phyloP scores from a whole-genome alignment of 1,140 invertebrate genomes.

The Hylaeus anthracinus region DNA sequence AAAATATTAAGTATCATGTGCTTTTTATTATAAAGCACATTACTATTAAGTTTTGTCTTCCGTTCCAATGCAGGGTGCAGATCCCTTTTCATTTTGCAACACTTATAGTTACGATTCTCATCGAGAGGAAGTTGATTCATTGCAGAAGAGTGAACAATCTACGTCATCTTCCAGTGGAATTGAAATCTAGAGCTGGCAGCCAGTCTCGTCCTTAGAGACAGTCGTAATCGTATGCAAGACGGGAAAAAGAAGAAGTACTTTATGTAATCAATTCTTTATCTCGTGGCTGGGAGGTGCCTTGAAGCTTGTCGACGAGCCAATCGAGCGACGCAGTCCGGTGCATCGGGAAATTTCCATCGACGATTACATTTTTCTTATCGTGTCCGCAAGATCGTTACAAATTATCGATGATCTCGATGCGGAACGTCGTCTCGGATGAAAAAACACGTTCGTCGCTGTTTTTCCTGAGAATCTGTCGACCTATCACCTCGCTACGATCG shows the following conservation, averaged over 20 bases:
- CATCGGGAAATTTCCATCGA: constrained; percentile 55
- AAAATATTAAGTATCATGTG: too few relatives aligned
- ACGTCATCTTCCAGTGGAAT: neutral
- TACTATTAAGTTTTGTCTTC: too few relatives aligned
- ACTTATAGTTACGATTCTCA: too few relatives aligned
- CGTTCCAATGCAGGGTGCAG: too few relatives aligned
- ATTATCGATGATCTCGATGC: constrained; percentile 33
- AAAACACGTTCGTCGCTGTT: neutral
- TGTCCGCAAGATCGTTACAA: constrained; percentile 36
- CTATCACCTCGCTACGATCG: constrained; percentile 33
- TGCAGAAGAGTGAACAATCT: too few relatives aligned
- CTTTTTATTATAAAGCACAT: too few relatives aligned
- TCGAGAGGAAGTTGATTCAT: too few relatives aligned
- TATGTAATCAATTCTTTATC: constrained; percentile 58
- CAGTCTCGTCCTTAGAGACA: neutral
- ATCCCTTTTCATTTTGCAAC: too few relatives aligned
- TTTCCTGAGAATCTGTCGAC: constrained; percentile 46
- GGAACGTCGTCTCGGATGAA: constrained; percentile 1
- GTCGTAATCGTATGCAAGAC: constrained; percentile 24
- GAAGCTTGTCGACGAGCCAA: constrained; percentile 35
- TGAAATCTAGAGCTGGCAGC: neutral
- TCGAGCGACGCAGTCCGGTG: constrained; percentile 26
- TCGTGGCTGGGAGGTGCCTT: constrained; percentile 33
- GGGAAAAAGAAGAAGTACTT: constrained; percentile 49
- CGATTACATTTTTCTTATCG: constrained; percentile 14